Base-by-base conservation (phyloP, 2,797 vertebrate species). In the Phoxinus dragarum region DNA sequence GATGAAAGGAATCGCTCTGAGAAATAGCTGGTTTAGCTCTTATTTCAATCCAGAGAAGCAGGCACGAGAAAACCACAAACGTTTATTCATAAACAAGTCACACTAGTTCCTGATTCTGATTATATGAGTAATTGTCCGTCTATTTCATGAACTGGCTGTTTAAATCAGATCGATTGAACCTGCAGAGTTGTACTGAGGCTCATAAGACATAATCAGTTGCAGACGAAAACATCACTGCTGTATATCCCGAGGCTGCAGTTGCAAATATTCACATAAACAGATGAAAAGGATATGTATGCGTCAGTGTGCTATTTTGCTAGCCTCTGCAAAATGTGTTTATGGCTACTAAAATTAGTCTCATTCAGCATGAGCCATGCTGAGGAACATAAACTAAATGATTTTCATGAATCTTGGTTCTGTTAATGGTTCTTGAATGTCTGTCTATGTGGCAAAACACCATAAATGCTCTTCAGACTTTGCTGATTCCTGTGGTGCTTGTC, bases 141-240 rank as follows among this genome's bases (percentile, higher is more conserved):
- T 72, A 42, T 52, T 59, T 81, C 59, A 81, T 81, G 49, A 27
- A 27, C 79, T 81, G 49, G 34, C 67, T 19, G 31, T 81, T 52
- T 40, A n/a, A 54, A 79, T 40, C n/a, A 72, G 52, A 82, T 73
- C 5, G 17, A 72, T 21, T 42, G 5, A 71, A 56, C 80, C 80
- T 82, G 80, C 38, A 82, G 59, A 42, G n/a, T 23, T 72, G 49
- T 27, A 52, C 78, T 54, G 79, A 69, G 69, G 38, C 68, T 61
- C 52, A 72, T 59, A 10, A 72, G 36, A 17, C 21, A 23, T 81
- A 52, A 69, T 81, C 66, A 38, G 34, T 19, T 23, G 11, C 64
- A 81, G 66, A 54, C 66, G 3, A 27, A 54, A 69, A n/a, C 79
- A 69, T 38, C 64, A 40, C 36, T 81, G 79, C 21, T 54, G 47